phyloP scores from a whole-genome alignment of 2,888 invertebrate genomes.

The Acronicta aceris region DNA sequence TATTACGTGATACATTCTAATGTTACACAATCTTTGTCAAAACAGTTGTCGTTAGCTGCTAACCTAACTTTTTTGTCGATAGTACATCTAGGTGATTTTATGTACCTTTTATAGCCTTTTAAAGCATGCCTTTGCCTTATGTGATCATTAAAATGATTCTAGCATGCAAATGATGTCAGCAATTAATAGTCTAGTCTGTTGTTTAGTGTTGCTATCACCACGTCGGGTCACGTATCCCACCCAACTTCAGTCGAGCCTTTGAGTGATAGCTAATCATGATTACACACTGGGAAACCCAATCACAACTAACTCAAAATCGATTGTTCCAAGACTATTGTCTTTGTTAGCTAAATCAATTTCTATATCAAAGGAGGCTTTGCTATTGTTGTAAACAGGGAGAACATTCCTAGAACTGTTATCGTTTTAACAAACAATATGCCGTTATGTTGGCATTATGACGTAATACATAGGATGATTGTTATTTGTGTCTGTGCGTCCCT shows the following conservation, averaged over 20 bases:
- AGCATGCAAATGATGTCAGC: too few species aligned
- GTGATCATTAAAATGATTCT: too few species aligned
- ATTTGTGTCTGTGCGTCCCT: constrained; percentile 4
- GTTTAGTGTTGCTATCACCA: too few species aligned
- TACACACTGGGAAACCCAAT: constrained; percentile 30
- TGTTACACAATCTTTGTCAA: too few species aligned
- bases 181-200: too few species aligned
- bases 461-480: constrained; percentile 12
- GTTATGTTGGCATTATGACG: constrained; percentile 33
- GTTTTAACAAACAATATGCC: constrained; percentile 39
- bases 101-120: too few species aligned
- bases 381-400: constrained; percentile 48
- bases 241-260: neutral
- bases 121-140: too few species aligned
- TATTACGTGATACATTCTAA: too few species aligned
- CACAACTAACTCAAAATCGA: constrained; percentile 42
- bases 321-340: constrained; percentile 44
- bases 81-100: too few species aligned
- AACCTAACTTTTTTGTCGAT: too few species aligned
- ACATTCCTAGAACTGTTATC: constrained; percentile 36
- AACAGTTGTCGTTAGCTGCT: too few species aligned
- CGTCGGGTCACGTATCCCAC: too few species aligned
- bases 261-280: constrained; percentile 37
- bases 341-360: constrained; percentile 55
- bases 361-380: constrained; percentile 50